Conservation (phyloP, 2,888 invertebrate genomes). For the Bibio marci region DNA sequence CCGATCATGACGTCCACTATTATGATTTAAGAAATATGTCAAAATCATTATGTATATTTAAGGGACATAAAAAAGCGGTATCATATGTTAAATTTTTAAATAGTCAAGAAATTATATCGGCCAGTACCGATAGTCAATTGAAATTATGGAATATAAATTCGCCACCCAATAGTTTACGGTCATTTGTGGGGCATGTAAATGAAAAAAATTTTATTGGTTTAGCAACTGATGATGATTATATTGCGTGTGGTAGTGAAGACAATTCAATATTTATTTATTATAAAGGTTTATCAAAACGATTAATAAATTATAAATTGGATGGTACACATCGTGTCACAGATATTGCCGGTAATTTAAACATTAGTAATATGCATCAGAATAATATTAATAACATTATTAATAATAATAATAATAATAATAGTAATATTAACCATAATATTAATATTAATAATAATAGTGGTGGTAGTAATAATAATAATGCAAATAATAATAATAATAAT, state of each 20-base stretch:
- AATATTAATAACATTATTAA: too few relatives aligned
- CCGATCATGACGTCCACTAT: conserved; percentile 92
- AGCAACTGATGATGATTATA: conserved; percentile 80
- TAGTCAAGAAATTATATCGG: conserved; percentile 71
- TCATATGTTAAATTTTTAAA: conserved; percentile 87
- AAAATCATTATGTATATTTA: conserved; percentile 64
- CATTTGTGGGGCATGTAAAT: conserved; percentile 82
- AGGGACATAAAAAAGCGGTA: conserved; percentile 84
- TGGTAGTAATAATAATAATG: too few relatives aligned
- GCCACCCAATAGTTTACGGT: conserved; percentile 57
- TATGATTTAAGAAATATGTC: conserved; percentile 79
- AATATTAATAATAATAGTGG: too few relatives aligned
- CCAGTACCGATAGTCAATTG: conserved; percentile 79
- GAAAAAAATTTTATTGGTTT: conserved; percentile 93
- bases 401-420: too few relatives aligned
- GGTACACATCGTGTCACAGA: not conserved
- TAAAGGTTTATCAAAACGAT: conserved; percentile 69
- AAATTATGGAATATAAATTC: conserved; percentile 78
- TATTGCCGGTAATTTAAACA: not conserved
- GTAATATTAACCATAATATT: too few relatives aligned
- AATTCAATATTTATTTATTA: conserved; percentile 87
- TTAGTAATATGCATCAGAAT: not conserved
- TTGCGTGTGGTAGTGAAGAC: conserved; percentile 90
- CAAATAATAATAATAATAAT: too few relatives aligned
- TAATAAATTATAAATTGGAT: conserved; percentile 47